Percentiles rank a stretch among this genome's conserved stretches.
Evolutionary conservation across 2,113 vertebrate species (phyloP).

Genomic region (Nesoenas mayeri): DNA sequence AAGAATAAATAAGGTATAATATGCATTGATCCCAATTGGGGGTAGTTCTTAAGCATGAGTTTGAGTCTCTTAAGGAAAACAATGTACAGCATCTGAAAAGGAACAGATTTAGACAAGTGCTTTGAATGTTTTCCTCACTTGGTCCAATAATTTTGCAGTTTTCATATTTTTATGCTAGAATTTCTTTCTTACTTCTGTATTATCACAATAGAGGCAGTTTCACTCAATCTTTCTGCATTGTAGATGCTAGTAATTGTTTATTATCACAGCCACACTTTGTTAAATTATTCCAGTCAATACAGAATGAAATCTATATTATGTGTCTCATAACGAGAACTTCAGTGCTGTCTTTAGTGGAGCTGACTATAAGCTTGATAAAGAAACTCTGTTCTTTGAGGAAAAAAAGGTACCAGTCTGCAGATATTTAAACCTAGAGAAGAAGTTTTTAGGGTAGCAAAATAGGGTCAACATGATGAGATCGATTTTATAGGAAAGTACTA

Average conservation of each 20-base stretch:
- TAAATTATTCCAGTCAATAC: not conserved
- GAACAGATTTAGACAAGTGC: not conserved
- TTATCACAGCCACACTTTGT: not conserved
- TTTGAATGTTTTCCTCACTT: not conserved
- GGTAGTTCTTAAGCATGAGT: not conserved
- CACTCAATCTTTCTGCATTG: not conserved
- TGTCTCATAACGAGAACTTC: not conserved
- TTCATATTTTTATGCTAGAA: not conserved
- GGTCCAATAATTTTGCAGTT: not conserved
- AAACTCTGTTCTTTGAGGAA: not conserved
- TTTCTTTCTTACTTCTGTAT: not conserved
- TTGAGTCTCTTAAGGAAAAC: not conserved
- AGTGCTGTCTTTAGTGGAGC: not conserved
- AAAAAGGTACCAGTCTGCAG: not conserved
- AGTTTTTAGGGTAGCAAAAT: not conserved
- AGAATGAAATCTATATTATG: not conserved
- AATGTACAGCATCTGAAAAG: not conserved
- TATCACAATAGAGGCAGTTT: not conserved
- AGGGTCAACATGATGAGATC: not conserved
- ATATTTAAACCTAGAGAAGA: not conserved
- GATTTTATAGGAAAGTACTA: not conserved
- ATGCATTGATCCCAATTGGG: not conserved
- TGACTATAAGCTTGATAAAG: not conserved
- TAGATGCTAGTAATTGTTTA: not conserved
- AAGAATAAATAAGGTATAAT: not conserved